Percentiles rank a stretch among this genome's conserved stretches.
These are phyloP conservation scores for Onychorhynchus coronatus DNA, from an alignment of 2,113 vertebrate genomes.

Conservation along the genomic window DNA sequence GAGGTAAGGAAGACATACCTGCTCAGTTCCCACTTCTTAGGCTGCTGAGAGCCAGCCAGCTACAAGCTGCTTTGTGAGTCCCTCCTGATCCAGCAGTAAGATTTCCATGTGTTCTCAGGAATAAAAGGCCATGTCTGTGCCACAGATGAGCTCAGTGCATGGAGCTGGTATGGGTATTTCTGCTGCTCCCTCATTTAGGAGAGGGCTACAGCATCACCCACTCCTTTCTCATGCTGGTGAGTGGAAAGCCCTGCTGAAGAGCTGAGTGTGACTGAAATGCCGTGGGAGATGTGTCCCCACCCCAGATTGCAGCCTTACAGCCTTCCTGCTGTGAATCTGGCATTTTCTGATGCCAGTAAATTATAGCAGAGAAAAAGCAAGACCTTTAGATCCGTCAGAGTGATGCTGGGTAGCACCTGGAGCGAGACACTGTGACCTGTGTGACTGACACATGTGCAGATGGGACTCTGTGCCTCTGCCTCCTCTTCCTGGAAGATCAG, in stretches of 20 bases:
- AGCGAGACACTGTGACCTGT: neutral
- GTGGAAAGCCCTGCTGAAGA: neutral
- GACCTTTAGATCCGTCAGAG: neutral
- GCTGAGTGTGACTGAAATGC: neutral
- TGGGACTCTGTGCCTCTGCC: neutral
- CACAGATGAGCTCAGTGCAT: neutral
- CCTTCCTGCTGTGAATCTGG: neutral
- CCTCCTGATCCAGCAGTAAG: neutral
- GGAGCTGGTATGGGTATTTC: neutral
- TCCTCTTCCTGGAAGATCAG: neutral
- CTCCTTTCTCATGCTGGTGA: neutral
- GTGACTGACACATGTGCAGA: fast-evolving
- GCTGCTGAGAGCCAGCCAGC: neutral
- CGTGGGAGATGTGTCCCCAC: neutral
- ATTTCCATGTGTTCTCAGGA: neutral
- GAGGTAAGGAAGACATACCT: neutral
- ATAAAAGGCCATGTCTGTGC: neutral
- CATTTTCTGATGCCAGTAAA: neutral
- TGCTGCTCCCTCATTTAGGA: neutral
- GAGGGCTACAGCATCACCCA: neutral
- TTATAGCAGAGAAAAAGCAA: neutral
- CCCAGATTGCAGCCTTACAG: neutral
- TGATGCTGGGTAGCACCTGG: neutral
- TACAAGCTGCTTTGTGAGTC: neutral
- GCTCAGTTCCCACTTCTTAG: neutral